Conservation (phyloP, 2,797 vertebrate species). For the Vultur gryphus region DNA sequence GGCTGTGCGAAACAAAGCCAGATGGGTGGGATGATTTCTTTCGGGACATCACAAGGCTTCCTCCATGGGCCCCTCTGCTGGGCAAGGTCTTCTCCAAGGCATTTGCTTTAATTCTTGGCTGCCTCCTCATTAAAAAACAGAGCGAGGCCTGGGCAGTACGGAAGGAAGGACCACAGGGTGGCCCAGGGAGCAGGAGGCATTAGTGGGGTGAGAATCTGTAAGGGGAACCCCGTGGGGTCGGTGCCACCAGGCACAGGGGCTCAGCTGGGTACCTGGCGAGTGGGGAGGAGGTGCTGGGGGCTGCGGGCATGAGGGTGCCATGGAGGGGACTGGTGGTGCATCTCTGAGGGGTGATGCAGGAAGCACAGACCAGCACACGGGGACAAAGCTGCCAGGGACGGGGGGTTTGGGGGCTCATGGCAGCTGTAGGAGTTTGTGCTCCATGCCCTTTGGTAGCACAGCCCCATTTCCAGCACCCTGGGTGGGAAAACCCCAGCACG, state of each 20-base stretch:
- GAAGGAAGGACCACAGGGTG: neutral
- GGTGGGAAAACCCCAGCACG: neutral
- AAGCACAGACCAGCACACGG: neutral
- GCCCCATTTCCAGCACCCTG: neutral
- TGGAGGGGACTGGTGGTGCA: neutral
- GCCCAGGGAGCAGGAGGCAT: neutral
- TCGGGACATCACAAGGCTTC: accelerated
- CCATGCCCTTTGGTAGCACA: neutral
- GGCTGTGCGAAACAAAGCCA: neutral
- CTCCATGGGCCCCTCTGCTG: accelerated
- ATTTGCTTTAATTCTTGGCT: neutral
- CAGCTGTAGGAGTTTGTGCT: neutral
- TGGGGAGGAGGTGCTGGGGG: accelerated
- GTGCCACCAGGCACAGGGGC: neutral
- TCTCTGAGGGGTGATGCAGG: neutral
- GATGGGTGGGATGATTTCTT: neutral
- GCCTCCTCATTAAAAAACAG: neutral
- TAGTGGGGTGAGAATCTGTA: neutral
- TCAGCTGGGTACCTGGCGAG: neutral
- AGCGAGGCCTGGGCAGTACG: accelerated
- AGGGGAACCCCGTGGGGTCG: neutral
- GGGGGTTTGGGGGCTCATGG: neutral
- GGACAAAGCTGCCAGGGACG: neutral
- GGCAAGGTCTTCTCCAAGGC: neutral
- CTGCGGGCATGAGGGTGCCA: accelerated